A percentile compares a stretch with the other conserved stretches of the same genome.
Conservation (phyloP, 2,888 invertebrate species). For the Apomyelois bistriatella region DNA sequence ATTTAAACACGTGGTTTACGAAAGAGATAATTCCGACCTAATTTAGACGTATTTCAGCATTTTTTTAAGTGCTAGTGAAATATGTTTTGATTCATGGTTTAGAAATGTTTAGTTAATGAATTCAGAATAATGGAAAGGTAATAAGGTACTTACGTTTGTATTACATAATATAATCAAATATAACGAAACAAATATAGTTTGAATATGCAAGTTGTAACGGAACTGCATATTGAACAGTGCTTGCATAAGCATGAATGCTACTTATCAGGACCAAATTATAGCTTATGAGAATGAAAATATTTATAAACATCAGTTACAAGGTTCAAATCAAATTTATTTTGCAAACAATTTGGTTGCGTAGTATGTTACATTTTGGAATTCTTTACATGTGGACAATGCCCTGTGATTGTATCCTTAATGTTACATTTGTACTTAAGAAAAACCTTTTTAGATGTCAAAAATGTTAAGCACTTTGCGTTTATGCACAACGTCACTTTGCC, state of each 20-base stretch:
- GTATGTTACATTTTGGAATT: slow-evolving; percentile 41
- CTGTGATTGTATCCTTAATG: slow-evolving; percentile 49
- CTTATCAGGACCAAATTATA: neutral
- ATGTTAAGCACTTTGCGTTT: slow-evolving; percentile 57
- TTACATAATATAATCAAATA: neutral
- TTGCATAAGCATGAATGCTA: neutral
- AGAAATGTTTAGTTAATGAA: no score
- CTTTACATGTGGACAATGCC: slow-evolving; percentile 58
- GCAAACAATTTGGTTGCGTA: slow-evolving; percentile 26
- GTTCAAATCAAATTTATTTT: slow-evolving; percentile 24
- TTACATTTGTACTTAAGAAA: slow-evolving; percentile 59
- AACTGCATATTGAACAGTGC: neutral
- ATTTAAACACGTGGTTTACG: no score
- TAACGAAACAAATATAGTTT: neutral
- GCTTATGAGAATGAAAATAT: neutral
- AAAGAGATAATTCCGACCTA: no score
- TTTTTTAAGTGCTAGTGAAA: neutral
- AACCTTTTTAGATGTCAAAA: slow-evolving; percentile 53
- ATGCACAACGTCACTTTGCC: slow-evolving; percentile 68
- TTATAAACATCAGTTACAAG: slow-evolving; percentile 5
- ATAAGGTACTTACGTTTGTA: neutral
- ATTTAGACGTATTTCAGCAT: no score
- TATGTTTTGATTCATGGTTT: no score
- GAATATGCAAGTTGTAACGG: neutral
- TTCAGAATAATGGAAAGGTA: neutral